These are phyloP conservation scores for Sussaba pulchella DNA, from an alignment of 2,888 invertebrate genomes.

Conservation along the genomic window DNA sequence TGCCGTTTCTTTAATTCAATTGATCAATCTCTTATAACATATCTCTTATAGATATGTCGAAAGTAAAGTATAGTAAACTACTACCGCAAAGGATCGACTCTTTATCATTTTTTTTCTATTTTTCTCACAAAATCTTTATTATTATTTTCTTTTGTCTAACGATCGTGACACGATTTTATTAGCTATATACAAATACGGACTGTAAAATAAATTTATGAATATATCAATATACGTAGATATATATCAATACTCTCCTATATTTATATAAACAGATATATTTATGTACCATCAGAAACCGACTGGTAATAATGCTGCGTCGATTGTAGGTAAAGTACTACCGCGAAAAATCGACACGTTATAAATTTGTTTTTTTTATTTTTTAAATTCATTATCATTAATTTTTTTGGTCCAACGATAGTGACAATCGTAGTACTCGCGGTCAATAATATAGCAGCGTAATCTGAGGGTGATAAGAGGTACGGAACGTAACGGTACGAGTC, in stretches of 20 bases:
- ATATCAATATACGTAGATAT: too few species aligned
- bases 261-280: too few species aligned
- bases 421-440: conserved; percentile 31
- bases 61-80: too few species aligned
- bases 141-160: too few species aligned
- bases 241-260: too few species aligned
- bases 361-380: neutral
- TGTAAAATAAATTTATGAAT: too few species aligned
- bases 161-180: too few species aligned
- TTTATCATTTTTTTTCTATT: conserved; percentile 6
- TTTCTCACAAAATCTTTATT: neutral
- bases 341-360: neutral
- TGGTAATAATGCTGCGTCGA: conserved; percentile 23
- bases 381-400: neutral
- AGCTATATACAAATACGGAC: too few species aligned
- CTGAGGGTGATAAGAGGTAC: conserved; percentile 56
- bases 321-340: conserved; percentile 8
- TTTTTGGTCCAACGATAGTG: neutral
- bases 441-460: conserved; percentile 61
- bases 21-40: too few species aligned
- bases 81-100: too few species aligned
- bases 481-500: conserved; percentile 47
- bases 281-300: neutral
- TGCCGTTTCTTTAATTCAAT: conserved; percentile 50
- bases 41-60: neutral